A percentile compares a stretch with the other conserved stretches of the same genome.
Conservation (phyloP, 1,140 invertebrate genomes). For the Triops cancriformis region DNA sequence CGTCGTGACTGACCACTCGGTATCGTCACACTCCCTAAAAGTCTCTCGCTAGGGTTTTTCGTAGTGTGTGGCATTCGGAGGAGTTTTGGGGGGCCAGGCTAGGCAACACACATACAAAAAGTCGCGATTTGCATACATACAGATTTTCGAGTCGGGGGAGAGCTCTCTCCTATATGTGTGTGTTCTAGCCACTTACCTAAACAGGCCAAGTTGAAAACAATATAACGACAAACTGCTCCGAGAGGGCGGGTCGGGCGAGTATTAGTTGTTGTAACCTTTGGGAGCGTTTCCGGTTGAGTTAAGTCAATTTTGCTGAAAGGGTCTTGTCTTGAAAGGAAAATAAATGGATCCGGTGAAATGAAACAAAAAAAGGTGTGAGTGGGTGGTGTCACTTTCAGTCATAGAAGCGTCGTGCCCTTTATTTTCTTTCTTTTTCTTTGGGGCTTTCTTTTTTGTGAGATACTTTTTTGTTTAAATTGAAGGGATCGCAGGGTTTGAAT, state of each 20-base stretch:
- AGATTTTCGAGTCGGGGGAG: background rate
- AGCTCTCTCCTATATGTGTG: background rate
- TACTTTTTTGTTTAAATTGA: too few relatives aligned
- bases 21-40: background rate
- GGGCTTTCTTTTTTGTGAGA: too few relatives aligned
- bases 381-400: background rate
- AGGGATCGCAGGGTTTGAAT: too few relatives aligned
- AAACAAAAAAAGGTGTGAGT: background rate
- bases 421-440: too few relatives aligned
- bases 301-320: background rate
- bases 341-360: background rate
- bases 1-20: background rate
- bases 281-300: background rate
- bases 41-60: background rate
- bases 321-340: background rate
- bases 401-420: too few relatives aligned
- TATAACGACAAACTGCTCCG: background rate
- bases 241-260: too few relatives aligned
- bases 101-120: background rate
- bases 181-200: background rate
- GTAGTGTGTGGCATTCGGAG: background rate
- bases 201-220: background rate
- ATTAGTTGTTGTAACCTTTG: conserved; percentile 6
- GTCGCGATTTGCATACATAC: background rate
- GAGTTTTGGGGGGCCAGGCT: background rate